Evolutionary conservation across 2,797 vertebrate species (phyloP), one percentile per base, ranked within the genome.

Genomic region (Onychomys arenicola): DNA sequence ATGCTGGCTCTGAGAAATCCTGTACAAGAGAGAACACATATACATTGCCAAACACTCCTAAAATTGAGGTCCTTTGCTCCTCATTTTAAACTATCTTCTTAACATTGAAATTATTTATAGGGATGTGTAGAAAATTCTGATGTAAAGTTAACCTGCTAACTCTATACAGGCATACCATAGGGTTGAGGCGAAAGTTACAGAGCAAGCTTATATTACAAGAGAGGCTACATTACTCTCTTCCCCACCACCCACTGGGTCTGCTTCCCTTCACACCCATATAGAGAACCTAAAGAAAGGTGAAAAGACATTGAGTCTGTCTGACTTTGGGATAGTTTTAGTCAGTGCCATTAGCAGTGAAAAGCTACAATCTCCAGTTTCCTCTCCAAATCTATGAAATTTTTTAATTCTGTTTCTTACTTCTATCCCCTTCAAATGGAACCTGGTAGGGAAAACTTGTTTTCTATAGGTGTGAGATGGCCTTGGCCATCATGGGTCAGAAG

Each of bases 321-420:
- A 13, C 16, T 59, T 82, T n/a, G 29, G 5, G 17, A 71, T 27
- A 25, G 34, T 67, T 91, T 91, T 34, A 93, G 49, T 61, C 59
- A 65, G 17, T 55, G 25, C 25, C 65, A 46, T 82, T 65, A 21
- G 25, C 40, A 80, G 1, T 69, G 37, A 73, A 86, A 87, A 57
- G 43, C 27, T 81, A 23, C 5, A 67, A 32, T 17, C 1, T 59
- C 55, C 19, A 83, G 5, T 61, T 89, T 77, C 17, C 37, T 84
- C 43, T 96, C 16, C 49, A 84, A 89, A 67, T n/a, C 75, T 43
- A 43, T 37, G 6, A 85, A 69, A 2, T 73, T 93, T 94, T 94
- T 43, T 14, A 78, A 76, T 77, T 95, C 84, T 29, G n/a, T 61
- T 59, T 69, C 80, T 83, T 52, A 81, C 29, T 7, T 86, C 25